Evolutionary conservation across 2,113 vertebrate species (phyloP).

Genomic region (Fregata magnificens): DNA sequence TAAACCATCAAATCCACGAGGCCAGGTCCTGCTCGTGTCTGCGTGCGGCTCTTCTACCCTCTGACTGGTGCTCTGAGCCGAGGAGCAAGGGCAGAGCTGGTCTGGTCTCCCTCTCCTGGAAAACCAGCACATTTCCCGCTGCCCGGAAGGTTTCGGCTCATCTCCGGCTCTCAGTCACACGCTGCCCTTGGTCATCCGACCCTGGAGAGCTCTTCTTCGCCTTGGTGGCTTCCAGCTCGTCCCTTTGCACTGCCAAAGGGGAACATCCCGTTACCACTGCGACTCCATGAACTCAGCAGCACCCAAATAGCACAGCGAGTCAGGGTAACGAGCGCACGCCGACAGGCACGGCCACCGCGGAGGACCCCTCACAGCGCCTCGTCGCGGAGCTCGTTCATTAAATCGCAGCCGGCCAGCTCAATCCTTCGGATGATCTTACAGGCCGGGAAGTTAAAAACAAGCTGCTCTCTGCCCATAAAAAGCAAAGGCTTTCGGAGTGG

Average conservation of each 20-base stretch:
- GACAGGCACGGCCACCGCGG: neutral
- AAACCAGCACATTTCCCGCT: neutral
- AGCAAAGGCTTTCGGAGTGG: neutral
- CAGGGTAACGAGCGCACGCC: neutral
- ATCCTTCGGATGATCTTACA: neutral
- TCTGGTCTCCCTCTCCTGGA: neutral
- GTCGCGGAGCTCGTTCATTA: neutral
- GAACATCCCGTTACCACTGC: neutral
- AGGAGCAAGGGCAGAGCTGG: neutral
- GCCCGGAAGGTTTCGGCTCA: accelerated
- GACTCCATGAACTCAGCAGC: neutral
- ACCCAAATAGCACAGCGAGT: neutral
- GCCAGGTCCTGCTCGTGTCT: neutral
- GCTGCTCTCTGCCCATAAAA: conserved; percentile 47
- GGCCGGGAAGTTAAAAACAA: neutral
- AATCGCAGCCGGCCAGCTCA: neutral
- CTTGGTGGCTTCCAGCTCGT: neutral
- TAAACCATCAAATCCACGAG: neutral
- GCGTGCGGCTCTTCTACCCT: neutral
- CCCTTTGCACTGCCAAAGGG: neutral
- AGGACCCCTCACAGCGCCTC: neutral
- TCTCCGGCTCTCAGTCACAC: neutral
- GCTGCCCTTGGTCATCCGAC: neutral
- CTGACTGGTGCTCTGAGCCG: no score
- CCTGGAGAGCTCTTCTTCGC: neutral